These are phyloP conservation scores for Apocrypta bakeri DNA, from an alignment of 1,140 invertebrate genomes.

Conservation along the genomic window DNA sequence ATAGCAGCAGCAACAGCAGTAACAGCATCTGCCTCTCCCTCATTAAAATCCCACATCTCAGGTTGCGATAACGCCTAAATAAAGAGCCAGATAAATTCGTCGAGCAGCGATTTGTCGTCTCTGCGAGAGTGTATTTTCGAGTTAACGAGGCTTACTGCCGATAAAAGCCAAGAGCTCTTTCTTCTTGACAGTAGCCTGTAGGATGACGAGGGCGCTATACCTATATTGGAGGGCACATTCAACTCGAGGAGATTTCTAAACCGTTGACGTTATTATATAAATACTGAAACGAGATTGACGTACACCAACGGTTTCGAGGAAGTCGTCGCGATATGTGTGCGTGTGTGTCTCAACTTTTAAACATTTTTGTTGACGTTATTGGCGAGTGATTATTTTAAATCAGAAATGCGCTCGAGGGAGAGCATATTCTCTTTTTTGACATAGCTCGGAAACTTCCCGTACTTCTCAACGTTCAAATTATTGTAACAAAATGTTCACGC, in stretches of 20 bases:
- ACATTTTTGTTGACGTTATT: slow-evolving; percentile 22
- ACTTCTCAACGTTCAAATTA: too few relatives aligned
- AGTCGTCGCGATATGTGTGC: background rate
- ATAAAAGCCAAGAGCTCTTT: background rate
- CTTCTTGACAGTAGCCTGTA: background rate
- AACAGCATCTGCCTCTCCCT: background rate
- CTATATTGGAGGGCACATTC: background rate
- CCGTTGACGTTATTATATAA: background rate
- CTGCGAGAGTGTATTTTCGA: slow-evolving; percentile 22
- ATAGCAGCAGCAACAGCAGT: background rate
- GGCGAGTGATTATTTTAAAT: slow-evolving; percentile 7
- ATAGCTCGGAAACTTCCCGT: background rate
- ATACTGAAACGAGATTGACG: slow-evolving; percentile 10
- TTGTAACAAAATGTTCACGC: too few relatives aligned
- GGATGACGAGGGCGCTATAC: background rate
- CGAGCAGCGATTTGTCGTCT: background rate
- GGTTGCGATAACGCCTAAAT: background rate
- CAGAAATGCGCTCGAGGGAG: background rate
- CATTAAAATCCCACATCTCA: slow-evolving; percentile 38
- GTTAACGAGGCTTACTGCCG: slow-evolving; percentile 31
- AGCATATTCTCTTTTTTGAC: background rate
- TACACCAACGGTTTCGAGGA: background rate
- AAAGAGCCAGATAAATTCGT: background rate
- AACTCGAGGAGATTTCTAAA: background rate
- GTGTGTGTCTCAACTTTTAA: slow-evolving; percentile 19